A percentile compares a stretch with the other conserved stretches of the same genome.
Evolutionary conservation across 2,797 vertebrate species (phyloP).

Genomic region (Pseudochirops corinnae): DNA sequence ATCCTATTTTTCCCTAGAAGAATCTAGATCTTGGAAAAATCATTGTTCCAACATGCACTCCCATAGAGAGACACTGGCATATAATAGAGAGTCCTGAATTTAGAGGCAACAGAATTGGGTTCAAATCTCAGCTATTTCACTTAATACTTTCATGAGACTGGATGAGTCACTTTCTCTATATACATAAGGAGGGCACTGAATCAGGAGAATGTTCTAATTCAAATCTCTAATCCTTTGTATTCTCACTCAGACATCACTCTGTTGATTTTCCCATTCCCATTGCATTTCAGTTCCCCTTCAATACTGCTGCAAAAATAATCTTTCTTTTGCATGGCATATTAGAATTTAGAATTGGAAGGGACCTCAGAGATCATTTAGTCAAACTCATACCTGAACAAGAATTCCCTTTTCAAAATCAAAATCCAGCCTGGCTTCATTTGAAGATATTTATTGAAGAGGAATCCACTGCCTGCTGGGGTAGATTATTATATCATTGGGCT

Average conservation of each 20-base stretch:
- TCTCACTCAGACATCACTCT: neutral
- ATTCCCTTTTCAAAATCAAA: neutral
- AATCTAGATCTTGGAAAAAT: constrained; percentile 31
- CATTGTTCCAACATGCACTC: neutral
- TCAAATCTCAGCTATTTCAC: neutral
- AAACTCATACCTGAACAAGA: neutral
- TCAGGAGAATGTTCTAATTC: neutral
- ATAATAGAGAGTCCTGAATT: neutral
- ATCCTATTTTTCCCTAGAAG: neutral
- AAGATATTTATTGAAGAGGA: neutral
- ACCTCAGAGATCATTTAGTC: neutral
- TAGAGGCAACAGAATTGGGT: neutral
- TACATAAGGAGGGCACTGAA: neutral
- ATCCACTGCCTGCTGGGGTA: neutral
- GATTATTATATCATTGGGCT: neutral
- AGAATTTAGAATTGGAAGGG: neutral
- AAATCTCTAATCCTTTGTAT: neutral
- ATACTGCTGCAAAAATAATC: neutral
- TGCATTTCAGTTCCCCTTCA: neutral
- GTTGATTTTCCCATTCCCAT: neutral
- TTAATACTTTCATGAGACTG: neutral
- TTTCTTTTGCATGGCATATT: neutral
- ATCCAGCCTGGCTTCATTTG: neutral
- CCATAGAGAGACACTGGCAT: neutral
- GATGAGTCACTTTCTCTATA: neutral